Evolutionary conservation across 2,113 vertebrate genomes (phyloP), one percentile per base, ranked within the genome.

Genomic region (Hippoglossus stenolepis): DNA sequence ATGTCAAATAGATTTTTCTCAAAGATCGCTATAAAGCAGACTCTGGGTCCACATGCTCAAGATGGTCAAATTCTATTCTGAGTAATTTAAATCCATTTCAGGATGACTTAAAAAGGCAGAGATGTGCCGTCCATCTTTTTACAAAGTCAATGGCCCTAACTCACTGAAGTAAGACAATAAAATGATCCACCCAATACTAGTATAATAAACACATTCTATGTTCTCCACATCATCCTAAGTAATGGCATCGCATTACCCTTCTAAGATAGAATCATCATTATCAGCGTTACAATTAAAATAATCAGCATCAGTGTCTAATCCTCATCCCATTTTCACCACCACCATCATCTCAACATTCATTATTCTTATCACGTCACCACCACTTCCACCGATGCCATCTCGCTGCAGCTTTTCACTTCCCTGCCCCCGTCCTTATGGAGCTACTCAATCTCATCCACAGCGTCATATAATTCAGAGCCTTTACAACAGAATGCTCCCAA

Each of bases 401-500:
- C 18, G 62, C 61, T 40, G 53, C 49, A 54, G 68, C 28, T 28
- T 77, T 86, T 59, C 60, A 51, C 66, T 58, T 68, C 35, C 28
- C 54, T 38, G 0, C 63, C 66, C 53, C 58, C 26, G 69, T 70
- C 60, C 53, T 80, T 53, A 7, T 9, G 45, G 56, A 65, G 28
- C 45, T 13, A 28, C 82, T 81, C 54, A 0, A 57, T 64, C 66
- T 75, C 66, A 75, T 58, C 28, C 70, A n/a, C 65, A 40, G 59
- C 24, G 1, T 65, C 54, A 17, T 63, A 65, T 69, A 81, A 83
- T 64, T 74, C 77, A 47, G 0, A 70, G 45, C 65, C 51, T 73
- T 83, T 74, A 82, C 40, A 79, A 70, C 65, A 75, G 15, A 73
- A 28, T 35, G 31, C 64, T 82, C 80, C 80, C 77, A 40, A 43